Base-by-base conservation (phyloP, 2,797 vertebrate species). In the Mormyrops boulengeri region DNA sequence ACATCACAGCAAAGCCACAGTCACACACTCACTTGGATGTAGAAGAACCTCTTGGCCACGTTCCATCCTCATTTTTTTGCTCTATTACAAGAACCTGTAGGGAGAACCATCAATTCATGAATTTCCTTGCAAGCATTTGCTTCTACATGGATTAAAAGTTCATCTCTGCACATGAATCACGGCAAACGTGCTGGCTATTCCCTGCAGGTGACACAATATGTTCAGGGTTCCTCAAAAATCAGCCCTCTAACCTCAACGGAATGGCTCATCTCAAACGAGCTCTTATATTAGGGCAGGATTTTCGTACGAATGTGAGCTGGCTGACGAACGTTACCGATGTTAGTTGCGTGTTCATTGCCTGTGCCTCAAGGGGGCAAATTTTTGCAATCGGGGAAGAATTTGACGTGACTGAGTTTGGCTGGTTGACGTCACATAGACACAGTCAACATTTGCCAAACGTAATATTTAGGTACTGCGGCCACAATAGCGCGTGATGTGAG, bases 81-180 rank as follows among this genome's bases (percentile, higher is more conserved):
- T 99, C 99, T 96, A 99, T 99, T 91, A 99, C 98, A 52, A 99
- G 97, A 92, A 99, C 96, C 99, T 99, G 95, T 14, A 55, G 89
- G 90, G 49, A 90, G 69, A 55, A 90, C 69, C 90, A 88, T 90
- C 77, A 87, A 73, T 89, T 38, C 47, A 90, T 89, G 41, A 86
- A 49, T 50, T 50, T 66, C 30, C 19, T 69, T 44, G 14, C 52
- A 9, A 19, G 26, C 30, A 88, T 47, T 30, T 12, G 17, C 88
- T 49, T 73, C 82, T 9, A 47, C 19, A 30, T 9, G 26, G 8
- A 2, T 50, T 17, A 34, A 60, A 84, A 50, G 69, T 22, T 49
- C 57, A 73, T 7, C 49, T 87, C 84, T 19, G 52, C 30, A 55
- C 30, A 60, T 87, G 8, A 47, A 7, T 55, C 86, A 82, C 12